Conservation (phyloP, 92 coral and sea anemone species). For the Epizoanthus scotinus region DNA sequence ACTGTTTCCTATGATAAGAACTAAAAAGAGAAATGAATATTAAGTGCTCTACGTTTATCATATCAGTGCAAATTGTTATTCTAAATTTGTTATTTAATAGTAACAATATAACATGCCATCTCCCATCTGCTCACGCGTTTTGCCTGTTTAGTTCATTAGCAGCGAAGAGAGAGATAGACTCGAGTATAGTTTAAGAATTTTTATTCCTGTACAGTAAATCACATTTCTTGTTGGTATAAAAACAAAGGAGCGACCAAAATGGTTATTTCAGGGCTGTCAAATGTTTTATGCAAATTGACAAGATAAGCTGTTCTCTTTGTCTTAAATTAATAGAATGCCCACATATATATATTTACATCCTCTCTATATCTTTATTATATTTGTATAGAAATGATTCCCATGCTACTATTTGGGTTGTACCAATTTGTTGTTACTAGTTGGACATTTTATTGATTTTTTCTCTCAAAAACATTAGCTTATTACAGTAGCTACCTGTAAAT, state of each 20-base stretch:
- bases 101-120: neutral
- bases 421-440: too few relatives aligned
- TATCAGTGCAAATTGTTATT: constrained; percentile 2
- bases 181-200: neutral
- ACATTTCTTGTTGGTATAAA: neutral
- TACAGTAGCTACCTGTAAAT: too few relatives aligned
- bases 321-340: neutral
- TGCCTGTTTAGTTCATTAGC: neutral
- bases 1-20: neutral
- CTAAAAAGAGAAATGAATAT: neutral
- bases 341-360: neutral
- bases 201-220: neutral
- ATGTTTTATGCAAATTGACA: neutral
- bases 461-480: too few relatives aligned
- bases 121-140: neutral
- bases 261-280: neutral
- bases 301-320: neutral
- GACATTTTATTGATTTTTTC: too few relatives aligned
- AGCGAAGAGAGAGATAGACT: neutral
- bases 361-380: neutral
- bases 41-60: constrained; percentile 1
- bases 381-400: constrained; percentile 6
- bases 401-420: neutral
- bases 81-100: constrained; percentile 5
- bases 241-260: neutral